Conservation (phyloP, 2,797 vertebrate species). For the Perodicticus potto region DNA sequence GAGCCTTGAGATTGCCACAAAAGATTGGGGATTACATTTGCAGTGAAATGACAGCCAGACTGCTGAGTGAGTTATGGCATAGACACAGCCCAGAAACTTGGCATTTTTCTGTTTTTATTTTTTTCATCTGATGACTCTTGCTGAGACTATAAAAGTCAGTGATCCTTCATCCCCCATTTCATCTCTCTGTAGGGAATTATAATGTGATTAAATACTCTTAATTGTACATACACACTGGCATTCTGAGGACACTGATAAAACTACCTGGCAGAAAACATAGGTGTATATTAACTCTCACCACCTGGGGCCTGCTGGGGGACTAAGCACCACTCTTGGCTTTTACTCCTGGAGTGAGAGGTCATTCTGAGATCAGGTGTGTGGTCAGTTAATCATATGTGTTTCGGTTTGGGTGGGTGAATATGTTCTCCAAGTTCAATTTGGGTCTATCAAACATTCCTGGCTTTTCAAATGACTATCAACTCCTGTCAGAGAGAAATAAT, state of each 20-base stretch:
- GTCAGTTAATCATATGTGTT: slow-evolving; percentile 64
- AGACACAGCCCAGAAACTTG: neutral
- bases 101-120: slow-evolving; percentile 45
- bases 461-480: slow-evolving; percentile 55
- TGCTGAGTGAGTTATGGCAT: slow-evolving; percentile 4
- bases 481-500: neutral
- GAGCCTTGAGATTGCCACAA: neutral
- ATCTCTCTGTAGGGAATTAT: slow-evolving; percentile 69
- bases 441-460: slow-evolving; percentile 39
- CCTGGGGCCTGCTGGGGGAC: slow-evolving; percentile 66
- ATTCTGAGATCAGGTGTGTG: slow-evolving; percentile 74
- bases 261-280: slow-evolving; percentile 77
- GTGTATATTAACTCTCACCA: slow-evolving; percentile 69
- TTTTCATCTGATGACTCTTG: slow-evolving; percentile 13
- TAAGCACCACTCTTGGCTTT: slow-evolving; percentile 69
- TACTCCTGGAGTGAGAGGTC: slow-evolving; percentile 64
- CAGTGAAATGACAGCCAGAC: neutral
- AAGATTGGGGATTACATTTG: slow-evolving; percentile 7
- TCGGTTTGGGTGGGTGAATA: slow-evolving; percentile 40
- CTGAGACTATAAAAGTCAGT: slow-evolving; percentile 6
- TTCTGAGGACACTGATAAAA: slow-evolving; percentile 77
- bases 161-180: slow-evolving; percentile 27
- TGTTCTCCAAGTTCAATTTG: slow-evolving; percentile 40
- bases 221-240: slow-evolving; percentile 71
- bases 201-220: slow-evolving; percentile 78